A percentile compares a stretch with the other conserved stretches of the same genome.
Conservation (phyloP, 2,113 vertebrate species). For the Malurus cyaneus region DNA sequence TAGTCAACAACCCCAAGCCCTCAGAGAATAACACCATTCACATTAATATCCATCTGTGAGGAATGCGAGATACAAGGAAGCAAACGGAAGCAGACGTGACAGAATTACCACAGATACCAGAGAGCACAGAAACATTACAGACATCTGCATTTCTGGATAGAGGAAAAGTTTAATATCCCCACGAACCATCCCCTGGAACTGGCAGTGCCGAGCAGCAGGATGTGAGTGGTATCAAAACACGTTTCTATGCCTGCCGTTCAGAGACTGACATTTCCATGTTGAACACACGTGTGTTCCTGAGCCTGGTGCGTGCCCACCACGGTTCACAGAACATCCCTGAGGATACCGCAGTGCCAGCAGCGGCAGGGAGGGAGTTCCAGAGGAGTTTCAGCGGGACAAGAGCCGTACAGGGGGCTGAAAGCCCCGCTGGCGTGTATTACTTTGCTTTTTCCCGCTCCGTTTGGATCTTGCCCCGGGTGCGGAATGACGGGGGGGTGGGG, state of each 20-base stretch:
- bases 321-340: rapidly evolving
- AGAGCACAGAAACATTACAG: neutral
- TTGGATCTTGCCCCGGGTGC: neutral
- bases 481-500: neutral
- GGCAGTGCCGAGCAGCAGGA: neutral
- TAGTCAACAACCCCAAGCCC: neutral
- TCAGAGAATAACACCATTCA: neutral
- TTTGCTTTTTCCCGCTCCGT: neutral
- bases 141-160: neutral
- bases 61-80: neutral
- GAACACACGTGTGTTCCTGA: rapidly evolving
- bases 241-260: rapidly evolving
- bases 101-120: neutral
- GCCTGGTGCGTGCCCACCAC: rapidly evolving
- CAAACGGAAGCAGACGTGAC: neutral
- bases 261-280: rapidly evolving
- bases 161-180: neutral
- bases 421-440: neutral
- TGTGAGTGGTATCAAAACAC: rapidly evolving
- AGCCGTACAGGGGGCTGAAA: no score
- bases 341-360: rapidly evolving
- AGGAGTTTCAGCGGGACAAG: neutral
- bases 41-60: neutral
- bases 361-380: neutral
- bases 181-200: rapidly evolving